Base-by-base conservation (phyloP, 2,888 invertebrate genomes). In the Sesia bembeciformis region DNA sequence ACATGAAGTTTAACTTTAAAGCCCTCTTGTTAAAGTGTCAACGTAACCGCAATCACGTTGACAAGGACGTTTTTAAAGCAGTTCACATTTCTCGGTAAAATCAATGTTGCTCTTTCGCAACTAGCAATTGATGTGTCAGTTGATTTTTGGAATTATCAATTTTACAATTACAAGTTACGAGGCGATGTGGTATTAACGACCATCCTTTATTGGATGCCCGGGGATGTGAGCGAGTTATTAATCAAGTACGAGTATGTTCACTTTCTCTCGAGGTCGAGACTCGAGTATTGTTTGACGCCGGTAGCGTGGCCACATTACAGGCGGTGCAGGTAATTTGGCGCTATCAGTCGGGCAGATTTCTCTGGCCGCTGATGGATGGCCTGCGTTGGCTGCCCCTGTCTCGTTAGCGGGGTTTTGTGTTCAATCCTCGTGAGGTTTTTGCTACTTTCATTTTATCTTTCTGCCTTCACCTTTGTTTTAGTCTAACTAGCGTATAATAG, bases 121-220 rank as follows among this genome's bases (percentile, higher is more conserved):
- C 73, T 63, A 54, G 68, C 78, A 76, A 78, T 77, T 74, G 72
- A 65, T 64, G 65, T 64, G 78, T 76, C 77, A 69, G 72, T 71
- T 68, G 67, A 66, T 64, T 66, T 68, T 65, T 64, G 62, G 65
- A 74, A 76, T 78, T 77, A 79, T 79, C 76, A 75, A 78, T 76
- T 72, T 72, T 72, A 76, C 78, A 81, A 82, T 83, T 80, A 78
- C 65, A 53, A 59, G 65, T 62, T 68, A 69, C 64, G 69, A 71
- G 70, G 72, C 70, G 75, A 78, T 83, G 72, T 78, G 81, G 79
- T 81, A 81, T 82, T 83, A 78, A 72, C 62, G 67, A 68, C 63
- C 67, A 73, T 72, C 72, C 77, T 72, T 76, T 80, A 76, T 74
- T 69, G 66, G 64, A 68, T 72, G 71, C 76, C 81, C 60, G 69